Base-by-base conservation (phyloP, 2,797 vertebrate genomes). In the Chelonia mydas region DNA sequence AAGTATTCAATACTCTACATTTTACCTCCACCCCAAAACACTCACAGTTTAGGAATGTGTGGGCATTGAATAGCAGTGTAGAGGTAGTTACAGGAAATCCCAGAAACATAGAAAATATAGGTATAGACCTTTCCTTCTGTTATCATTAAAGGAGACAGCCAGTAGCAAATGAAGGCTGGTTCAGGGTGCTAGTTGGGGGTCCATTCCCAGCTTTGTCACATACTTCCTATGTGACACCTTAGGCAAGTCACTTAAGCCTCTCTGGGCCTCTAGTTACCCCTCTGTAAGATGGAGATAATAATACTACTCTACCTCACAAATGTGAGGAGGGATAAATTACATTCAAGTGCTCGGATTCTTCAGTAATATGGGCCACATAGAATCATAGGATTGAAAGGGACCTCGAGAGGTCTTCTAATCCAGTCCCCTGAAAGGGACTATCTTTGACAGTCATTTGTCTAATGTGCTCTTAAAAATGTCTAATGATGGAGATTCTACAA, bases 61-160 rank as follows among this genome's bases (percentile, higher is more conserved):
- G 10, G 84, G 1, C 16, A 45, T 31, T 85, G 28, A 4, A 7
- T 16, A 81, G 21, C 55, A 55, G 15, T 80, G 68, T 49, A 84
- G 37, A 68, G 2, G 72, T 7, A 1, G 33, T 16, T 2, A 50
- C 2, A 80, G 1, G 28, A 84, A 82, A 79, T 50, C 5, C 6
- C 31, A 45, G 5, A 65, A 80, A 86, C 11, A 78, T 83, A 61
- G 7, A 37, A 82, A 47, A 5, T 74, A 11, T 1, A 0, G 41
- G 8, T 3, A 28, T 59, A 68, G 77, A 0, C 0, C 3, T 51
- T 51, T 51, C 50, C 50, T 51, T 12, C 50, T 51, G 50, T 51
- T 11, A 45, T n/a, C 33, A 17, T n/a, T 76, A 45, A 76, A n/a
- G 4, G 33, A 41, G 7, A 23, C 25, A 61, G 13, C 57, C 77